Percentiles rank a stretch among this genome's conserved stretches.
Conservation (phyloP, 2,797 vertebrate genomes). For the Mormyrus hasselquistii region DNA sequence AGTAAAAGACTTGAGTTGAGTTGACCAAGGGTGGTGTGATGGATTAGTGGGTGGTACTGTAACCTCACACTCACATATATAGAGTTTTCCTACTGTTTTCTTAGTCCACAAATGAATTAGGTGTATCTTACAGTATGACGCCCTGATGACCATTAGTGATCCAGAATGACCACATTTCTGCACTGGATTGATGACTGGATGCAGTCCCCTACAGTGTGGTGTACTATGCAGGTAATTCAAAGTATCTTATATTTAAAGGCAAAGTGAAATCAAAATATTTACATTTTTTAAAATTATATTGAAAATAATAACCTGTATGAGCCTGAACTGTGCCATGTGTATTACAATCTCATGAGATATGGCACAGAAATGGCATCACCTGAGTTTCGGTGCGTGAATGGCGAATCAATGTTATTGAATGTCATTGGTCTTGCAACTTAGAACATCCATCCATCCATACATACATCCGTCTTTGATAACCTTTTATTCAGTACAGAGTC, state of each 20-base stretch:
- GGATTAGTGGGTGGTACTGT: neutral
- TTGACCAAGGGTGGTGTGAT: neutral
- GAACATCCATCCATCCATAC: neutral
- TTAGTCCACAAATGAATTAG: neutral
- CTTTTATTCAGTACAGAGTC: neutral
- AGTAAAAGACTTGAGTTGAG: neutral
- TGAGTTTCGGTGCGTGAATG: neutral
- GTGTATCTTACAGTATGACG: neutral
- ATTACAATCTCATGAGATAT: neutral
- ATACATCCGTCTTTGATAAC: neutral
- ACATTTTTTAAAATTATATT: neutral
- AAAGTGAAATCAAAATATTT: neutral
- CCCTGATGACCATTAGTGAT: neutral
- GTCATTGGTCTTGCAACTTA: neutral
- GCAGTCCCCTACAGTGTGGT: neutral
- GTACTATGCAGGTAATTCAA: neutral
- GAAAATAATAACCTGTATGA: neutral
- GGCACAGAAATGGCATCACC: neutral
- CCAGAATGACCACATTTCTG: neutral
- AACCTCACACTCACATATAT: neutral
- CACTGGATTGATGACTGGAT: neutral
- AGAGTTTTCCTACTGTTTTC: neutral
- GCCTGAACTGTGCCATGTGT: neutral
- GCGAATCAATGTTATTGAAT: neutral
- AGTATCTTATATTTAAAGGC: neutral